Evolutionary conservation across 2,113 vertebrate genomes (phyloP), one percentile per base, ranked within the genome.

Genomic region (Ranitomeya imitator): DNA sequence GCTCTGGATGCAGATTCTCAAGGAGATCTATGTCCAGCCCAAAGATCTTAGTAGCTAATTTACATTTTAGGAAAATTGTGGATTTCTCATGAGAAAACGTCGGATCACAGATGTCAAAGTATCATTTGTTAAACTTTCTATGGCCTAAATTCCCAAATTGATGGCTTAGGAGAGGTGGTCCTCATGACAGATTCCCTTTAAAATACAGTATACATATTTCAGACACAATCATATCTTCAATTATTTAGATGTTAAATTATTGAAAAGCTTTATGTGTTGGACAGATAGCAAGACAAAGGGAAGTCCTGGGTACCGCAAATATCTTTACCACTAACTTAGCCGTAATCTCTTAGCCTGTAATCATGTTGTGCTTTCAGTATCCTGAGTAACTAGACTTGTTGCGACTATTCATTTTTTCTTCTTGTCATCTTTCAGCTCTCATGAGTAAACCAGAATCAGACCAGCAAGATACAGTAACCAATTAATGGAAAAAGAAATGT

Each of bases 361-460:
- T 76, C 37, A 51, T 19, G 45, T 76, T 76, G 37, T 52, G 45
- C 73, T 21, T 76, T 21, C 73, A 76, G 45, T 21, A 76, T 76
- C 73, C 73, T 76, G 73, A 31, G 71, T 74, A 19, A 74, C 71
- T 74, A 74, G 45, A 74, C 15, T 19, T 74, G 12, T 37, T 12
- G 45, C 45, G 21, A 76, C 73, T 76, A 79, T 79, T 79, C 52
- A 55, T 79, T 79, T 57, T 63, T 61, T 21, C 14, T 81, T 31
- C 59, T 81, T 81, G 79, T 55, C 65, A 71, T 54, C 55, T 55
- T 84, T 71, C 69, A 71, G 65, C 82, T 54, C 82, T 71, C 82
- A 52, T 52, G 45, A 71, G 63, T 54, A 69, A 52, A 84, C 63
- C 14, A 51, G 51, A 67, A 69, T 84, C 65, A 84, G 51, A 84